Percentiles rank a stretch among this genome's conserved stretches.
Conservation (phyloP, 2,888 invertebrate species). For the Oxystoma pomonae region DNA sequence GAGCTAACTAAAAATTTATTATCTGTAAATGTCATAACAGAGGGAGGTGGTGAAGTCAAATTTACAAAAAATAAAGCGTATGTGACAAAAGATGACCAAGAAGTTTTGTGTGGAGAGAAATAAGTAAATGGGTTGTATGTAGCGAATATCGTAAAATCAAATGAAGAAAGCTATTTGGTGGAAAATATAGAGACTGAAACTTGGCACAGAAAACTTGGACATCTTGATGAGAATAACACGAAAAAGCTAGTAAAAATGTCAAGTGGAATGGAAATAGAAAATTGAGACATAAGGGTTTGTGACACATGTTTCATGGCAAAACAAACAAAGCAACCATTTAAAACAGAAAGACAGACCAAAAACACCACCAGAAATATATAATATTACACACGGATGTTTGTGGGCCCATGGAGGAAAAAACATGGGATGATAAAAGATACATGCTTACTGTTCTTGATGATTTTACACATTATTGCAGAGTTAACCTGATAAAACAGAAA, state of each 20-base stretch:
- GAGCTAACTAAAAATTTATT: conserved; percentile 31
- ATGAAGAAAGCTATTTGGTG: not conserved
- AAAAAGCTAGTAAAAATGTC: conserved; percentile 18
- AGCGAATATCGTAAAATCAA: not conserved
- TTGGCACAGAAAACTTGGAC: conserved; percentile 18
- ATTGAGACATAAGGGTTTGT: no score
- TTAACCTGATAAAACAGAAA: conserved; percentile 30
- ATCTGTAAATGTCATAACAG: conserved; percentile 32
- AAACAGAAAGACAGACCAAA: conserved; percentile 26
- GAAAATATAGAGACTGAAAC: conserved; percentile 2
- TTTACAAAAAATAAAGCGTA: conserved; percentile 26
- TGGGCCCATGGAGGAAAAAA: conserved; percentile 36
- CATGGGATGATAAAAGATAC: conserved; percentile 36
- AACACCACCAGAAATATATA: no score
- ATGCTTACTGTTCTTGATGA: conserved; percentile 39
- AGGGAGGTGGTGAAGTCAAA: conserved; percentile 30
- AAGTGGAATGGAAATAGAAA: no score
- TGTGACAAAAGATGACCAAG: conserved; percentile 24
- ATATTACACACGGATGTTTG: conserved; percentile 38
- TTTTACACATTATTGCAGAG: conserved; percentile 38
- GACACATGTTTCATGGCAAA: no score
- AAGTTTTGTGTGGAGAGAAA: conserved; percentile 21
- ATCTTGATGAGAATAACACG: conserved; percentile 12
- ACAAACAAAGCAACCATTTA: conserved; percentile 38
- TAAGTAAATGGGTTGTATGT: conserved; percentile 12